These are phyloP conservation scores for Bradypus variegatus DNA, from an alignment of 2,797 vertebrate genomes.

Conservation along the genomic window DNA sequence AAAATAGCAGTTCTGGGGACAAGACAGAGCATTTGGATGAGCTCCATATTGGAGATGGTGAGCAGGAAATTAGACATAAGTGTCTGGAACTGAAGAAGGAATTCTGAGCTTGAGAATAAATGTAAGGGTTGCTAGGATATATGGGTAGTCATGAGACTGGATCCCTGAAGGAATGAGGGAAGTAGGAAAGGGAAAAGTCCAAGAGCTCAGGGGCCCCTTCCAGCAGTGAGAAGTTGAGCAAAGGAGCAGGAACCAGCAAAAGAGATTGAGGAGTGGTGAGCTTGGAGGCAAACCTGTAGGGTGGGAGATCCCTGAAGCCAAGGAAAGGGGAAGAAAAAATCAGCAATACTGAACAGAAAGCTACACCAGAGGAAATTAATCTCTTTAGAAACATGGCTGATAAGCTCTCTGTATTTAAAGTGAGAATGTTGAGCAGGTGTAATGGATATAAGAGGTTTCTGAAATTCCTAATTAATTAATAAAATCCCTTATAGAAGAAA, in stretches of 20 bases:
- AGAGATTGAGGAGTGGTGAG: not conserved
- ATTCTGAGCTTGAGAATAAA: not conserved
- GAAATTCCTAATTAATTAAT: not conserved
- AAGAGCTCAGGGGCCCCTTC: not conserved
- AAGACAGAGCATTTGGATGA: not conserved
- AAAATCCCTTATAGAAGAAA: not conserved
- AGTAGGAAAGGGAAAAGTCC: not conserved
- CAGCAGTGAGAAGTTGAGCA: not conserved
- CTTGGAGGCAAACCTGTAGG: not conserved
- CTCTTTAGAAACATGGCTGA: not conserved
- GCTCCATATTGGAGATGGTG: not conserved
- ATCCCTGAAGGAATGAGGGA: not conserved
- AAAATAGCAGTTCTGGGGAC: not conserved
- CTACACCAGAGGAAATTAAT: not conserved
- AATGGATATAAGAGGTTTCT: not conserved
- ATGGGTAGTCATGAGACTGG: not conserved
- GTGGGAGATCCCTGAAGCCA: not conserved
- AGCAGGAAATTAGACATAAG: not conserved
- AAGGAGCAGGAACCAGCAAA: not conserved
- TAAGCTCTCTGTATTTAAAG: not conserved
- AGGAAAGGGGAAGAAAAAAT: too few relatives aligned
- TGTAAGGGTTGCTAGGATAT: not conserved
- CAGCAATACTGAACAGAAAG: not conserved
- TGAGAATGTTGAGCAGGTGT: not conserved
- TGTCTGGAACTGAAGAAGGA: not conserved